Base-by-base conservation (phyloP, 2,888 invertebrate genomes). In the Diachrysia chrysitis region DNA sequence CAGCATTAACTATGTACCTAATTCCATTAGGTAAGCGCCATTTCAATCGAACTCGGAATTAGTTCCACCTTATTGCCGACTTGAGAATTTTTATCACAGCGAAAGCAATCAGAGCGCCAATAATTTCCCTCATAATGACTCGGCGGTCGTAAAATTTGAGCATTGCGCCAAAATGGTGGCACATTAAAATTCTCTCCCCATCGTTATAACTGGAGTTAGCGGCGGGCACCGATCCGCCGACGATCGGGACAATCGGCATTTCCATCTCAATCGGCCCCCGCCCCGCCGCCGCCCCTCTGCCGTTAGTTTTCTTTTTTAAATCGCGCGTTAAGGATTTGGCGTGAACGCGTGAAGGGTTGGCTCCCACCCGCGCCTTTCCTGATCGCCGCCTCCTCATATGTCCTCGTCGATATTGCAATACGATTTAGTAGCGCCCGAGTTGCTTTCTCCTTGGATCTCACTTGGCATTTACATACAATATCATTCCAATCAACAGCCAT, bases 41-140 rank as follows among this genome's bases (percentile, higher is more conserved):
- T 93, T 92, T 91, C 91, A 92, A 92, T 92, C 91, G 88, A 90
- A 89, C 88, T 88, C 90, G 75, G 92, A 94, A 95, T 95, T 95
- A 95, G 95, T 95, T 95, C 94, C 93, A 93, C 93, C 94, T 94
- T 94, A 95, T 95, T 93, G 94, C 94, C 92, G 91, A 89, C 92
- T 94, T 89, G 91, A 95, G 95, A 94, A 95, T 95, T 95, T 95
- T 95, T 95, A 95, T 95, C 94, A 95, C 95, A 89, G 93, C 89
- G 89, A 90, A 93, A 93, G 95, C 94, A 95, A 95, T 95, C 95
- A 95, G 94, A 93, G 93, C 92, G 93, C 95, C 95, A 94, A 95
- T 95, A 95, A 95, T 95, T 95, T 94, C 95, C 93, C 92, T 95
- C 94, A 94, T 95, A 95, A 95, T 95, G 95, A 95, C 94, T 92